Evolutionary conservation across 2,797 vertebrate species (phyloP).

Genomic region (Chelidonichthys spinosus): DNA sequence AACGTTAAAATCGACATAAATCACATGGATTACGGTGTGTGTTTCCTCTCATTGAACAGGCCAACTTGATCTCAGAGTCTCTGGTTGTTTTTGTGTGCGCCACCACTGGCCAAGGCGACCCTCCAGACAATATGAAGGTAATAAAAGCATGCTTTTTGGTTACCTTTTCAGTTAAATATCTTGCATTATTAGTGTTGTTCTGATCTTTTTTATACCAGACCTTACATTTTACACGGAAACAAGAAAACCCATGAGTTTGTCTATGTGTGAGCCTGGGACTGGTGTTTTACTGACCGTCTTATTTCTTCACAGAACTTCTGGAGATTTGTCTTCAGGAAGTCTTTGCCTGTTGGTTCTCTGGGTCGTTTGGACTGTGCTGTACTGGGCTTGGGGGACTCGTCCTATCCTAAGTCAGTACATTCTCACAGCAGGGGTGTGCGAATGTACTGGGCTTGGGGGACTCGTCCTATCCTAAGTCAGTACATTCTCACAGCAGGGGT

Average conservation of each 20-base stretch:
- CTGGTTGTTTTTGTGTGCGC: conserved; percentile 94
- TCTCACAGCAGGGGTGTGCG: no score
- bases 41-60: conserved; percentile 77
- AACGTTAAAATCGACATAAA: background rate
- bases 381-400: conserved; percentile 95
- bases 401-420: conserved; percentile 90
- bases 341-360: conserved; percentile 86
- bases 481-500: no score
- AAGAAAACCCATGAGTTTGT: background rate
- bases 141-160: background rate
- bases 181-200: background rate
- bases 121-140: conserved; percentile 99
- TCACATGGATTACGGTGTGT: background rate
- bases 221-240: background rate
- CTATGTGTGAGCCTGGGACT: background rate
- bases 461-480: conserved; percentile 95
- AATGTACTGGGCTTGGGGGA: conserved; percentile 93
- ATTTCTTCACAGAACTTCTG: conserved; percentile 89
- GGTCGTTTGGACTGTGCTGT: conserved; percentile 90
- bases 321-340: conserved; percentile 94
- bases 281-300: background rate
- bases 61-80: conserved; percentile 88
- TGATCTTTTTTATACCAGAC: background rate
- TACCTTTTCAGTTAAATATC: background rate
- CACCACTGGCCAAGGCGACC: conserved; percentile 95